A percentile compares a stretch with the other conserved stretches of the same genome.
These are phyloP conservation scores for Lates japonicus DNA, from an alignment of 2,797 vertebrate species.

Conservation along the genomic window DNA sequence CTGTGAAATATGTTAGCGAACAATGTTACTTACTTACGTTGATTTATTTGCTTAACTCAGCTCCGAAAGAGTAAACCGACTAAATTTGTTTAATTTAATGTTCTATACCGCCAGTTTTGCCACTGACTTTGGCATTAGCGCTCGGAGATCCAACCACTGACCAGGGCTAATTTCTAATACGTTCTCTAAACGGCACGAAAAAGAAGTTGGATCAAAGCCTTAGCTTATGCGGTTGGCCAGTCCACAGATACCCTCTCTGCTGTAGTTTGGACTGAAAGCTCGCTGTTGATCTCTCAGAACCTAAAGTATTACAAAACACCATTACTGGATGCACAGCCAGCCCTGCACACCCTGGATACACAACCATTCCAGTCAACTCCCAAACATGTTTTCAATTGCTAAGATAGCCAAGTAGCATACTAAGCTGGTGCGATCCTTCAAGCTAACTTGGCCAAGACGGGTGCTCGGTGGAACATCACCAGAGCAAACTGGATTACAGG, in stretches of 20 bases:
- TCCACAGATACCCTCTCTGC: background rate
- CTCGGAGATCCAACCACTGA: background rate
- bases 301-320: fast-evolving
- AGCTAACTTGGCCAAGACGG: slow-evolving; percentile 74
- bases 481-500: slow-evolving; percentile 72
- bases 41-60: slow-evolving; percentile 16
- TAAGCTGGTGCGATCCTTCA: slow-evolving; percentile 64
- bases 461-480: slow-evolving; percentile 83
- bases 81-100: background rate
- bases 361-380: background rate
- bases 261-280: background rate
- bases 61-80: background rate
- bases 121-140: fast-evolving
- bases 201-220: slow-evolving; percentile 76
- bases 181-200: slow-evolving; percentile 49
- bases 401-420: slow-evolving; percentile 60
- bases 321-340: too few species aligned
- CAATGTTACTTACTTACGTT: slow-evolving; percentile 29
- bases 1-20: slow-evolving; percentile 37
- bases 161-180: background rate
- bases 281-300: slow-evolving; percentile 16
- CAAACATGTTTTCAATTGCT: slow-evolving; percentile 2
- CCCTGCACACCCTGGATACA: fast-evolving
- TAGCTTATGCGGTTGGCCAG: slow-evolving; percentile 33
- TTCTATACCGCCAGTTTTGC: background rate